phyloP scores from a whole-genome alignment of 2,797 vertebrate species.

The Nasua narica region DNA sequence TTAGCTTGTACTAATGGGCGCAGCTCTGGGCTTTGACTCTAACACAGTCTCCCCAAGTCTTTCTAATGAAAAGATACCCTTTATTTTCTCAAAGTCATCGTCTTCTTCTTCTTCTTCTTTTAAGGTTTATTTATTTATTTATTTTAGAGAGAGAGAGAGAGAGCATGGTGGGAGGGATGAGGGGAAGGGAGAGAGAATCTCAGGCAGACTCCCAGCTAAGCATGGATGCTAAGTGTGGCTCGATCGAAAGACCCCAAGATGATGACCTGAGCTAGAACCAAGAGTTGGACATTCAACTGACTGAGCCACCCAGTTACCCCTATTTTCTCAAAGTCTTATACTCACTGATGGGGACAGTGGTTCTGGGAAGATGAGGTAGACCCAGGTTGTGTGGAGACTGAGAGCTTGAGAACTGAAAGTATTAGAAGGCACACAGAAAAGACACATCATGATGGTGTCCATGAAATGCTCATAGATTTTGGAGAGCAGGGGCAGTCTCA shows the following conservation, averaged over 20 bases:
- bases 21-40: neutral
- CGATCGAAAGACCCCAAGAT: neutral
- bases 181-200: neutral
- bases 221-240: neutral
- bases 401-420: neutral
- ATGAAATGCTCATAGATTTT: neutral
- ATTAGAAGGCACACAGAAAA: neutral
- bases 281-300: neutral
- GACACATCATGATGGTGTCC: neutral
- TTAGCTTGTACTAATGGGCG: neutral
- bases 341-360: neutral
- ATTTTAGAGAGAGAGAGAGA: neutral
- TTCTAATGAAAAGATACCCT: neutral
- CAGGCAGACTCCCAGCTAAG: neutral
- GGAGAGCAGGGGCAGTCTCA: neutral
- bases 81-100: neutral
- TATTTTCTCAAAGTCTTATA: neutral
- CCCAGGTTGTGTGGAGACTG: neutral
- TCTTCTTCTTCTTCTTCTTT: neutral
- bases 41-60: neutral
- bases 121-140: neutral
- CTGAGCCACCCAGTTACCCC: neutral
- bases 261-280: neutral
- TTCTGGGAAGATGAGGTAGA: neutral
- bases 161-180: neutral